phyloP scores from a whole-genome alignment of 1,140 invertebrate species.

The Hylyphantes graminicola region DNA sequence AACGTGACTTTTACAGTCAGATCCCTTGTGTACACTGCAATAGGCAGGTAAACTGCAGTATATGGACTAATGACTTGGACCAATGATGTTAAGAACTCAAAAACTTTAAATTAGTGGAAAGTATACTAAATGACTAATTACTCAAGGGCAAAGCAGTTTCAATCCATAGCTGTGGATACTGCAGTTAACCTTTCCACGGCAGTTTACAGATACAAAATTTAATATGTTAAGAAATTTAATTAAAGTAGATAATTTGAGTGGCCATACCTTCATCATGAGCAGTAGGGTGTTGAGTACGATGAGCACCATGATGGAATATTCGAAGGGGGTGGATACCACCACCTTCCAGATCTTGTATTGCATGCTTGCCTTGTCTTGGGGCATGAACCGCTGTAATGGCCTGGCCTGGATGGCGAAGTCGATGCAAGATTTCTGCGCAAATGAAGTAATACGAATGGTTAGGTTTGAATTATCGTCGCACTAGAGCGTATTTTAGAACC shows the following conservation, averaged over 20 bases:
- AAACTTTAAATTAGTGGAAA: no score
- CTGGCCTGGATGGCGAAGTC: slow-evolving; percentile 99
- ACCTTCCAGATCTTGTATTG: slow-evolving; percentile 98
- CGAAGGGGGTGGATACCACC: slow-evolving; percentile 97
- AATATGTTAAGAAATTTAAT: neutral
- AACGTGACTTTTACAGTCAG: no score
- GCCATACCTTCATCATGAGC: slow-evolving; percentile 97
- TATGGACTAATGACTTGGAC: no score
- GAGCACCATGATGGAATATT: slow-evolving; percentile 99
- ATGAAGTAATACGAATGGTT: slow-evolving; percentile 6
- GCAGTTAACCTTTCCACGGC: neutral
- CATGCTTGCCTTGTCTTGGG: slow-evolving; percentile 95
- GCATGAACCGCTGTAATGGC: slow-evolving; percentile 98
- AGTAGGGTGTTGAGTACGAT: slow-evolving; percentile 99
- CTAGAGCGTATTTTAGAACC: no score
- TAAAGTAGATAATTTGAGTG: neutral
- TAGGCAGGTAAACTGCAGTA: no score
- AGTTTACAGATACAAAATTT: neutral
- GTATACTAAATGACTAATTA: no score
- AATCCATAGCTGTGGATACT: neutral
- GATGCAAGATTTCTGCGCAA: slow-evolving; percentile 98
- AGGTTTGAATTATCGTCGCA: no score
- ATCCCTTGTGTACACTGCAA: no score
- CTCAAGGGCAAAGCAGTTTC: no score
- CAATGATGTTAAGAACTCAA: no score